Percentiles rank a stretch among this genome's conserved stretches.
Conservation (phyloP, 1,140 invertebrate species). For the Pogonomyrmex californicus region DNA sequence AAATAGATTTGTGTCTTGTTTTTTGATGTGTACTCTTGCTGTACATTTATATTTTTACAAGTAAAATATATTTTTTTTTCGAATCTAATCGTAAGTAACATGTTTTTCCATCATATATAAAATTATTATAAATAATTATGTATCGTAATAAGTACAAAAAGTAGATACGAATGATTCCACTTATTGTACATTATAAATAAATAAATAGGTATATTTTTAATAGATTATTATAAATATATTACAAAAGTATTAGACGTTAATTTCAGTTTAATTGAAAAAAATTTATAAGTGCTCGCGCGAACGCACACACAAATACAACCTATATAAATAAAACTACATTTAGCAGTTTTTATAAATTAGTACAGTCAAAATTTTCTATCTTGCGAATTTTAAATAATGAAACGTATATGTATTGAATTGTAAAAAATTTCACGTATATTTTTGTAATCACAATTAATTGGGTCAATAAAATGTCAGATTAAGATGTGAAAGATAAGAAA, state of each 20-base stretch:
- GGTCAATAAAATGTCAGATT: neutral
- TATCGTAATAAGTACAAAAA: neutral
- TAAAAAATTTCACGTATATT: neutral
- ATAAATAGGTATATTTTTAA: neutral
- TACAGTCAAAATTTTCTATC: too few species aligned
- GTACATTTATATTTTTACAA: slow-evolving; percentile 1
- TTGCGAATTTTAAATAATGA: too few species aligned
- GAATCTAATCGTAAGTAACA: neutral
- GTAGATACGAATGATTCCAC: neutral
- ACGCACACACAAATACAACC: too few species aligned
- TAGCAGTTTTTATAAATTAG: too few species aligned
- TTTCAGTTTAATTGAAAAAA: too few species aligned
- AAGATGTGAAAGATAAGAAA: neutral
- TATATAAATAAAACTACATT: too few species aligned
- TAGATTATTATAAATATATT: neutral
- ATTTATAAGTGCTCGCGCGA: too few species aligned
- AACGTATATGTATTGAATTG: too few species aligned
- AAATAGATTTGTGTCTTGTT: neutral
- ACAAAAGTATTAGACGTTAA: neutral
- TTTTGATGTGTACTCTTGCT: neutral
- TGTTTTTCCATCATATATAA: neutral
- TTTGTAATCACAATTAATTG: neutral
- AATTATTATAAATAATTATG: neutral
- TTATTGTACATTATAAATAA: neutral
- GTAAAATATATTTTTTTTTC: neutral